phyloP scores from a whole-genome alignment of 2,888 invertebrate genomes.

The Scaptomyza flava region DNA sequence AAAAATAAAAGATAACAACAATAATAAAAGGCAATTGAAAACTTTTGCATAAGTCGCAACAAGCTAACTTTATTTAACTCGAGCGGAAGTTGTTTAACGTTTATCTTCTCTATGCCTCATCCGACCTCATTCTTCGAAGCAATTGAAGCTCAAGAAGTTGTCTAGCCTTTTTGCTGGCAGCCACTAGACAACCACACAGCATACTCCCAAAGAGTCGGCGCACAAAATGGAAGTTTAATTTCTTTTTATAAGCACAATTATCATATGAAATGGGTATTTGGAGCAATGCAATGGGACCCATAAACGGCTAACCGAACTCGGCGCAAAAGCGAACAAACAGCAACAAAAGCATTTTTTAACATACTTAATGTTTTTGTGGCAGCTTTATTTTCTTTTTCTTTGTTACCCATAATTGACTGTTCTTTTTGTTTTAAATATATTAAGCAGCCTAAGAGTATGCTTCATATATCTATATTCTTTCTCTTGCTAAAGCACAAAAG shows the following conservation, averaged over 20 bases:
- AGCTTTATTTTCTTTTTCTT: not conserved
- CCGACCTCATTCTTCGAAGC: not conserved
- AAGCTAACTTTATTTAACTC: slow-evolving; percentile 61
- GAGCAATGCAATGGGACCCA: slow-evolving; percentile 19
- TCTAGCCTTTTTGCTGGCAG: slow-evolving; percentile 11
- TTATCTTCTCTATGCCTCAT: not conserved
- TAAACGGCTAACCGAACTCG: slow-evolving; percentile 5
- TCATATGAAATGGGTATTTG: slow-evolving; percentile 36
- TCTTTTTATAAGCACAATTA: slow-evolving; percentile 80
- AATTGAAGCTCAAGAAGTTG: slow-evolving; percentile 1
- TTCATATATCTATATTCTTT: not conserved
- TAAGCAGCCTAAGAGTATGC: slow-evolving; percentile 18
- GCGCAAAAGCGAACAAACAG: not conserved
- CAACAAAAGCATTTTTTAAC: slow-evolving; percentile 4
- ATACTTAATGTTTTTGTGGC: not conserved
- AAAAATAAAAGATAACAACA: slow-evolving; percentile 63
- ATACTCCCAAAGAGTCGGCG: slow-evolving; percentile 28
- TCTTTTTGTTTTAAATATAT: not conserved
- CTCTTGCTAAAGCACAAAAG: not conserved
- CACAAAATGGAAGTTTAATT: slow-evolving; percentile 82
- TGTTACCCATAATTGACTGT: not conserved
- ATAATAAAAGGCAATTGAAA: slow-evolving; percentile 80
- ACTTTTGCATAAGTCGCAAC: slow-evolving; percentile 79
- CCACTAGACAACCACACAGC: slow-evolving; percentile 40
- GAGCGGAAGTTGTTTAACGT: slow-evolving; percentile 26